These are phyloP conservation scores for Porites cylindrica DNA, from an alignment of 92 coral and sea anemone genomes.

Conservation along the genomic window DNA sequence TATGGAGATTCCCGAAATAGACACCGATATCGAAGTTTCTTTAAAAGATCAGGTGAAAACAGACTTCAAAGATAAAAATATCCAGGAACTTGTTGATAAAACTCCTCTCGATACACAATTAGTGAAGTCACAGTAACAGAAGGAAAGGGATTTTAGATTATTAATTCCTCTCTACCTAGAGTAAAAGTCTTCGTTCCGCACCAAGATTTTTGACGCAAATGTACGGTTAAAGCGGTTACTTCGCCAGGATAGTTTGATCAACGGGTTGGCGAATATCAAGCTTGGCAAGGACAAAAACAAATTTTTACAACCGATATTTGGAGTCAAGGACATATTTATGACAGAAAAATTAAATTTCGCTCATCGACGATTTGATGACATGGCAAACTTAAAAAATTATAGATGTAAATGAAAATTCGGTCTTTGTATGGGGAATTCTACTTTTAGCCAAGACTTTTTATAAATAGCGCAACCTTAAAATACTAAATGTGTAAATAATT, in stretches of 20 bases:
- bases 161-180: not conserved
- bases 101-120: not conserved
- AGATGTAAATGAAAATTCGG: not conserved
- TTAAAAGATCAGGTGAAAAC: conserved; percentile 6
- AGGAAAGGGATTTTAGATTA: too few relatives aligned
- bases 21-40: not conserved
- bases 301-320: not conserved
- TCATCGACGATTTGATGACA: not conserved
- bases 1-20: conserved; percentile 1
- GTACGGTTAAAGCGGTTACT: too few relatives aligned
- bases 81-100: conserved; percentile 13
- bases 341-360: not conserved
- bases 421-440: not conserved
- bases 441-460: not conserved
- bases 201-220: not conserved
- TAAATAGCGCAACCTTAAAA: not conserved
- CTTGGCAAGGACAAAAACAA: not conserved
- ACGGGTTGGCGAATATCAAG: not conserved
- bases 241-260: too few relatives aligned
- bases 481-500: too few relatives aligned
- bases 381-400: not conserved
- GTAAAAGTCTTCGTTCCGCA: not conserved
- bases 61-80: not conserved
- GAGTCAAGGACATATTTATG: not conserved
- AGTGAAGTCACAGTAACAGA: not conserved